A percentile compares a stretch with the other conserved stretches of the same genome.
These are phyloP conservation scores for Zoanthus gigantus DNA, from an alignment of 92 coral and sea anemone species.

Conservation along the genomic window DNA sequence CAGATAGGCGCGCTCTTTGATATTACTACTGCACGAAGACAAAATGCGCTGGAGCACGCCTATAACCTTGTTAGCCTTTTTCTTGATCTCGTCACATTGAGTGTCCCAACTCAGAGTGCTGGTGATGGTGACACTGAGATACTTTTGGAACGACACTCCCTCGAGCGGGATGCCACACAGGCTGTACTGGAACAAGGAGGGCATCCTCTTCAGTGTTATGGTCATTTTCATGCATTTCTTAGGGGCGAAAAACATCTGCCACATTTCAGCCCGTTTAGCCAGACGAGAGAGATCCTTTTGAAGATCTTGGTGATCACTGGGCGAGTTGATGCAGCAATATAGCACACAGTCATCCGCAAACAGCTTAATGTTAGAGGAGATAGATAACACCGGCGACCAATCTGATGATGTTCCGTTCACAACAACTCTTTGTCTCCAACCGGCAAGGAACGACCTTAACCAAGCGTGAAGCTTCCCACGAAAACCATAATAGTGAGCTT, in stretches of 20 bases:
- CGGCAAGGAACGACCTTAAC: conserved; percentile 38
- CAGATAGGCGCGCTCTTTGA: conserved; percentile 25
- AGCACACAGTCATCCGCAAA: conserved; percentile 51
- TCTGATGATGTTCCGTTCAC: background rate
- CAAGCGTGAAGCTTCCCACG: conserved; percentile 49
- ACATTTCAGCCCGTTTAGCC: background rate
- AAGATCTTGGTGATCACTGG: background rate
- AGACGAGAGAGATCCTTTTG: background rate
- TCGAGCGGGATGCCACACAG: background rate
- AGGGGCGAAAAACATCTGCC: conserved; percentile 21
- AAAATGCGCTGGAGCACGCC: background rate
- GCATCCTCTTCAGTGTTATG: background rate
- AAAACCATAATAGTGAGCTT: conserved; percentile 47
- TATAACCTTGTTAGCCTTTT: background rate
- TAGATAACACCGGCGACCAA: conserved; percentile 29
- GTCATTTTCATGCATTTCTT: background rate
- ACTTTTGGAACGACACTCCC: background rate
- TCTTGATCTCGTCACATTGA: background rate
- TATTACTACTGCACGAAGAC: background rate
- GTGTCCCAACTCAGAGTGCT: background rate
- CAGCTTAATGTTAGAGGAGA: background rate
- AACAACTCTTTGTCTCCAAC: conserved; percentile 7
- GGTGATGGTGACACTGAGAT: background rate
- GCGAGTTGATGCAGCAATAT: background rate
- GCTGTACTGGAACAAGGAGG: background rate